Conservation (phyloP, 2,888 invertebrate species). For the Diogma glabrata region DNA sequence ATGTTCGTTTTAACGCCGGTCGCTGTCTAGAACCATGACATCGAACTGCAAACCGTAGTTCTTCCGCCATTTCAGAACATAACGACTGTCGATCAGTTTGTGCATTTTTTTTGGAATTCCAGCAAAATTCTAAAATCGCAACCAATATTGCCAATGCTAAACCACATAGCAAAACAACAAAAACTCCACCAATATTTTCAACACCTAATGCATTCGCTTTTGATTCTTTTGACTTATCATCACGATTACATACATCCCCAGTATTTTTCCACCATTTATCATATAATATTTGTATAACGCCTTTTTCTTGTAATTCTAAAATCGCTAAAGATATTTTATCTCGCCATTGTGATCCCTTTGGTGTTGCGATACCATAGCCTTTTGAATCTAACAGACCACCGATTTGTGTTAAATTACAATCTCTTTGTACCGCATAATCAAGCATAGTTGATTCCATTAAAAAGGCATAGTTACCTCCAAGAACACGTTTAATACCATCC, state of each 20-base stretch:
- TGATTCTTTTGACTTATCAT: conserved; percentile 78
- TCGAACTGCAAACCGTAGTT: conserved; percentile 79
- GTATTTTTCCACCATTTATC: conserved; percentile 99
- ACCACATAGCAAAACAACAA: conserved; percentile 90
- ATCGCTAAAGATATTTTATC: conserved; percentile 93
- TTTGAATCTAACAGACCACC: conserved; percentile 53
- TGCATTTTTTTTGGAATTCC: conserved; percentile 83
- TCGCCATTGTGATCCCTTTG: conserved; percentile 92
- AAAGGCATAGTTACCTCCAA: conserved; percentile 89
- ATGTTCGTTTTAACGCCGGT: conserved; percentile 65
- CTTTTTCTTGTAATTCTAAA: conserved; percentile 88
- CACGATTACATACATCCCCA: conserved; percentile 78
- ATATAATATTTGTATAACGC: conserved; percentile 82
- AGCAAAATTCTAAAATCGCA: conserved; percentile 88
- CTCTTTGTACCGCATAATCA: conserved; percentile 88
- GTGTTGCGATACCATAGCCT: conserved; percentile 95
- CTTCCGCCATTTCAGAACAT: conserved; percentile 90
- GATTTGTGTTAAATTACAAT: conserved; percentile 95
- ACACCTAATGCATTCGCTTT: conserved; percentile 83
- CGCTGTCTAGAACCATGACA: conserved; percentile 75
- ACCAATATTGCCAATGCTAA: conserved; percentile 82
- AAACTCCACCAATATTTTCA: conserved; percentile 87
- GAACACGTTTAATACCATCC: conserved; percentile 78
- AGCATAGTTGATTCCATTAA: conserved; percentile 97
- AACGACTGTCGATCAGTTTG: conserved; percentile 75